Conservation (phyloP, 2,113 vertebrate species). For the Chrysochloris asiatica region DNA sequence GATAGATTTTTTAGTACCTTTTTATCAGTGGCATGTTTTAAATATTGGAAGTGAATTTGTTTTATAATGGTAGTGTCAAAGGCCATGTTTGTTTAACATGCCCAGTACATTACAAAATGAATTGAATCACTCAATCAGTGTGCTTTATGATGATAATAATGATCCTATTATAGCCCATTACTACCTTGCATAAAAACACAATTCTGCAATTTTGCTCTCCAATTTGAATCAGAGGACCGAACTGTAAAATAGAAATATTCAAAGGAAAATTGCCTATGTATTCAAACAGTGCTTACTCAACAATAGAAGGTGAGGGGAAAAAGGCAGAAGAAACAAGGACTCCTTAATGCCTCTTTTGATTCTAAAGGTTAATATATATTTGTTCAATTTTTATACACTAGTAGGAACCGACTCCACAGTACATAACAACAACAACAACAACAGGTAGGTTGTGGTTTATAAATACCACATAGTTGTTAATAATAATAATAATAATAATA, state of each 20-base stretch:
- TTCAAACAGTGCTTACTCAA: neutral
- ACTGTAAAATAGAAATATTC: slow-evolving; percentile 16
- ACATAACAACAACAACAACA: too few relatives aligned
- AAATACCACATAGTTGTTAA: neutral
- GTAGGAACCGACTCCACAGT: too few relatives aligned
- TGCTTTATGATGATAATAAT: neutral
- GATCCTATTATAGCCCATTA: neutral
- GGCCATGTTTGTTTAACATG: neutral
- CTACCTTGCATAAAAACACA: neutral
- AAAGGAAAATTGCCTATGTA: neutral
- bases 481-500: neutral
- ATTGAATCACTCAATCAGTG: neutral
- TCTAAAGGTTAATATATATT: neutral
- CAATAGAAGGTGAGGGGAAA: neutral
- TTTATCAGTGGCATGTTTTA: neutral
- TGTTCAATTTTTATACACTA: too few relatives aligned
- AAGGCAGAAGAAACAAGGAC: neutral
- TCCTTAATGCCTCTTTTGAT: neutral
- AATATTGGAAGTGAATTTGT: neutral
- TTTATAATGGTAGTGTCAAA: neutral
- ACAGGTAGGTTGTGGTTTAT: too few relatives aligned
- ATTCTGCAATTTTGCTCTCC: slow-evolving; percentile 5
- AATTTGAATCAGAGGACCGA: slow-evolving; percentile 19
- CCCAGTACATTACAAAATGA: neutral
- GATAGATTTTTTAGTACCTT: neutral